These are phyloP conservation scores for Gallirallus australis DNA, from an alignment of 2,797 vertebrate species.

Conservation along the genomic window DNA sequence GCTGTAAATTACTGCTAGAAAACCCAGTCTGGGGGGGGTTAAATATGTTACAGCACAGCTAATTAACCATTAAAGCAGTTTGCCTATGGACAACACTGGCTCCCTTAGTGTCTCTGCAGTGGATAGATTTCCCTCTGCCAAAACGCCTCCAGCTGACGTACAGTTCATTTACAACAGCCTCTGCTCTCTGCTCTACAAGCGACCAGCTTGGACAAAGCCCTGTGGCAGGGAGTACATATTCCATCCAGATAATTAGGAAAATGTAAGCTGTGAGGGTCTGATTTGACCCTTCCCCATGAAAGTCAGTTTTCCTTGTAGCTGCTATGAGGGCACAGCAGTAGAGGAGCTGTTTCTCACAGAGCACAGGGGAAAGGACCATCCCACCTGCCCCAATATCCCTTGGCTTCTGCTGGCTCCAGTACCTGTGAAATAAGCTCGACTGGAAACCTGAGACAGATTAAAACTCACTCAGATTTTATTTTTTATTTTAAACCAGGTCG, in stretches of 20 bases:
- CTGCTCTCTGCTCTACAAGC: background rate
- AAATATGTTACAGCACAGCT: background rate
- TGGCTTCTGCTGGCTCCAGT: background rate
- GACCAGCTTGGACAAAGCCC: background rate
- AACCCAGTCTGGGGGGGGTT: background rate
- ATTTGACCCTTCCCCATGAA: background rate
- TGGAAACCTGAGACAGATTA: background rate
- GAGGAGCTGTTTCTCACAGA: background rate
- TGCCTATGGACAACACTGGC: background rate
- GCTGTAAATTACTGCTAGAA: background rate
- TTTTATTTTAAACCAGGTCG: background rate
- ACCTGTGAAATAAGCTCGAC: background rate
- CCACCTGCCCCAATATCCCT: background rate
- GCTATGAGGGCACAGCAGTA: rapidly evolving
- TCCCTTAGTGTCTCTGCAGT: background rate
- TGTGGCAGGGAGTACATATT: background rate
- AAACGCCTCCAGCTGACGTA: background rate
- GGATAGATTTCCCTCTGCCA: background rate
- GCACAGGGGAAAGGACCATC: rapidly evolving
- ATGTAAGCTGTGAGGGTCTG: background rate
- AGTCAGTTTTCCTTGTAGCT: background rate
- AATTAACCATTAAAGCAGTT: background rate
- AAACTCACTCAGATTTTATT: background rate
- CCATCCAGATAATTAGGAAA: background rate
- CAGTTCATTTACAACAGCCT: background rate